Conservation (phyloP, 2,113 vertebrate species). For the Gadus chalcogrammus region DNA sequence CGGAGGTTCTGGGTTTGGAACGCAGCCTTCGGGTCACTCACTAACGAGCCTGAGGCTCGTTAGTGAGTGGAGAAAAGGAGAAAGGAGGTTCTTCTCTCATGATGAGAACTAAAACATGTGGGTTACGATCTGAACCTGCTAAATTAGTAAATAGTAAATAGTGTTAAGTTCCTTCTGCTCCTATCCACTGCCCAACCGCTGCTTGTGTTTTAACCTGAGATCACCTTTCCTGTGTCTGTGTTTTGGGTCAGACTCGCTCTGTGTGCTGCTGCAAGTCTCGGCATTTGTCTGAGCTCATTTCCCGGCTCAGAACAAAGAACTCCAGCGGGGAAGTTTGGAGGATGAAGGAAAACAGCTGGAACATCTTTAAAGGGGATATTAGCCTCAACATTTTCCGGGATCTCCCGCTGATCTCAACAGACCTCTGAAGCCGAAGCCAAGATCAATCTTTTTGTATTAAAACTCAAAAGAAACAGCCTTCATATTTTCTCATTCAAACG, state of each 20-base stretch:
- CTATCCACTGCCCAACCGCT: too few relatives aligned
- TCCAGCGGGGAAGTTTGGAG: not conserved
- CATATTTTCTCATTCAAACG: not conserved
- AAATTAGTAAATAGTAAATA: too few relatives aligned
- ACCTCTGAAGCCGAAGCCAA: constrained; percentile 24
- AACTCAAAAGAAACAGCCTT: constrained; percentile 3
- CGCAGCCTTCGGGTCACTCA: too few relatives aligned
- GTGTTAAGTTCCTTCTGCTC: too few relatives aligned
- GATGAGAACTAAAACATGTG: too few relatives aligned
- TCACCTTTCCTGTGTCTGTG: not conserved
- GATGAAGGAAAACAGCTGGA: constrained; percentile 17
- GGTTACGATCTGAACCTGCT: too few relatives aligned
- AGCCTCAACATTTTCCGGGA: not conserved
- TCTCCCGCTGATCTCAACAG: constrained; percentile 12
- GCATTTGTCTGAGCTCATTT: not conserved
- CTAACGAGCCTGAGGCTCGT: too few relatives aligned
- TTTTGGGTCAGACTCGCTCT: not conserved
- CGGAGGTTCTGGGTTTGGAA: too few relatives aligned
- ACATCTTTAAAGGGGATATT: not conserved
- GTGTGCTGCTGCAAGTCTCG: not conserved
- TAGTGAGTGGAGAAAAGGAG: too few relatives aligned
- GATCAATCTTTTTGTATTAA: constrained; percentile 7
- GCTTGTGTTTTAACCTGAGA: too few relatives aligned
- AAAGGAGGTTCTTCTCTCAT: not conserved
- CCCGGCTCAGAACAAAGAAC: constrained; percentile 17